A percentile compares a stretch with the other conserved stretches of the same genome.
Conservation (phyloP, 2,888 invertebrate species). For the Brachynemurus nebulosus region DNA sequence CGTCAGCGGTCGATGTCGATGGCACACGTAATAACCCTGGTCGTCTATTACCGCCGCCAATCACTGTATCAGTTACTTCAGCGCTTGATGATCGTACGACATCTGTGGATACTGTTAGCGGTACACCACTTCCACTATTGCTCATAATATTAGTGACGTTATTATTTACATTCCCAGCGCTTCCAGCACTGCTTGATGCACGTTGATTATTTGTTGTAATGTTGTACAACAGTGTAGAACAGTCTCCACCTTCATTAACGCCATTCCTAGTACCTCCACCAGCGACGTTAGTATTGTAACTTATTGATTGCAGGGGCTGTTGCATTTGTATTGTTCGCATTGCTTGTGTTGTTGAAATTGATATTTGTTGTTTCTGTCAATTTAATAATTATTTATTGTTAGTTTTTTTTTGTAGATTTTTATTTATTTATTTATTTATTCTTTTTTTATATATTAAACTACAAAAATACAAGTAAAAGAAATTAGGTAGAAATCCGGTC, state of each 20-base stretch:
- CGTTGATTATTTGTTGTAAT: not conserved
- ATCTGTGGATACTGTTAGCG: constrained; percentile 3
- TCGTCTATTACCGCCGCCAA: constrained; percentile 37
- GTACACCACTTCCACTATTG: not conserved
- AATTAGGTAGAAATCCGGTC: too few species aligned
- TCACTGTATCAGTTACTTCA: constrained; percentile 24
- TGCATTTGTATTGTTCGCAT: not conserved
- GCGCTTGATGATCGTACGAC: constrained; percentile 17
- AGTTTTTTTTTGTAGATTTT: too few species aligned
- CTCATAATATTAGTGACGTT: not conserved
- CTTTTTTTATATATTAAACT: too few species aligned
- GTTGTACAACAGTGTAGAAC: not conserved
- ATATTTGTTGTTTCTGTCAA: too few species aligned
- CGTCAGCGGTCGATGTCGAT: constrained; percentile 44
- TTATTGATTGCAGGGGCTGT: not conserved
- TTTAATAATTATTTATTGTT: too few species aligned
- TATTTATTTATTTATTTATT: too few species aligned
- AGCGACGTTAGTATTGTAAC: not conserved
- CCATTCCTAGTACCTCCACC: not conserved
- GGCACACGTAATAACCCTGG: constrained; percentile 45
- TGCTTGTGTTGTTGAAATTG: constrained; percentile 1
- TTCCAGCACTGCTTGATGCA: not conserved
- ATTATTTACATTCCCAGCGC: not conserved
- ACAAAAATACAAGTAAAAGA: too few species aligned
- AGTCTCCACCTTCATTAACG: not conserved